phyloP scores from a whole-genome alignment of 1,140 invertebrate genomes.

The Trichoplusia ni region DNA sequence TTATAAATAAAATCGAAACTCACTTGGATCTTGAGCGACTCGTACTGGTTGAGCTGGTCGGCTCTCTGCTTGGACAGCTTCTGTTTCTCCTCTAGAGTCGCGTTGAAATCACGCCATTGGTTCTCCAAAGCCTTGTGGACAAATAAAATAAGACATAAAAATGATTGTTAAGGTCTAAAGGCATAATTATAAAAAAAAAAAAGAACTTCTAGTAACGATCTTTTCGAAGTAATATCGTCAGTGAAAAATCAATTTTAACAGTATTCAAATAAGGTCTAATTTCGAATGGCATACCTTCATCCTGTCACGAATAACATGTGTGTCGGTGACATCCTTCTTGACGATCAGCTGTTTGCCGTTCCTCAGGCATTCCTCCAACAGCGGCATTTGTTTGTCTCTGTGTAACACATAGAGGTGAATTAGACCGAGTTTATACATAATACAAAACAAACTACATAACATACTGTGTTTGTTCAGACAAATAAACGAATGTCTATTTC shows the following conservation, averaged over 20 bases:
- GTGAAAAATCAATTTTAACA: background rate
- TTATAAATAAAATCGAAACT: background rate
- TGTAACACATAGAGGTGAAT: background rate
- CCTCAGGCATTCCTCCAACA: slow-evolving; percentile 90
- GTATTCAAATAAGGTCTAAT: background rate
- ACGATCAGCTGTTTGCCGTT: slow-evolving; percentile 92
- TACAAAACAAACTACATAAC: too few species aligned
- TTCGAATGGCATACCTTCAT: slow-evolving; percentile 86
- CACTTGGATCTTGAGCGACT: slow-evolving; percentile 89
- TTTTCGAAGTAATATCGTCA: too few species aligned
- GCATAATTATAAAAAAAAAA: too few species aligned
- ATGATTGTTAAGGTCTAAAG: too few species aligned
- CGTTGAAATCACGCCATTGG: slow-evolving; percentile 93
- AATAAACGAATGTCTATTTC: background rate
- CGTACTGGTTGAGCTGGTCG: slow-evolving; percentile 93
- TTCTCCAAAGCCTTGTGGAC: slow-evolving; percentile 86
- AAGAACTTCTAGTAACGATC: too few species aligned
- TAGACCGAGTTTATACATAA: too few species aligned
- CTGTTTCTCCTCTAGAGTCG: slow-evolving; percentile 90
- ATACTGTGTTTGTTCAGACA: background rate
- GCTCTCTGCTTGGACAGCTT: slow-evolving; percentile 90
- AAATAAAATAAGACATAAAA: background rate
- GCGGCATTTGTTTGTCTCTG: slow-evolving; percentile 76
- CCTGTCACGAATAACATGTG: slow-evolving; percentile 91
- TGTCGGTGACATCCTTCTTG: slow-evolving; percentile 95